A percentile compares a stretch with the other conserved stretches of the same genome.
phyloP scores from a whole-genome alignment of 2,797 vertebrate genomes.

The Peromyscus attwateri region DNA sequence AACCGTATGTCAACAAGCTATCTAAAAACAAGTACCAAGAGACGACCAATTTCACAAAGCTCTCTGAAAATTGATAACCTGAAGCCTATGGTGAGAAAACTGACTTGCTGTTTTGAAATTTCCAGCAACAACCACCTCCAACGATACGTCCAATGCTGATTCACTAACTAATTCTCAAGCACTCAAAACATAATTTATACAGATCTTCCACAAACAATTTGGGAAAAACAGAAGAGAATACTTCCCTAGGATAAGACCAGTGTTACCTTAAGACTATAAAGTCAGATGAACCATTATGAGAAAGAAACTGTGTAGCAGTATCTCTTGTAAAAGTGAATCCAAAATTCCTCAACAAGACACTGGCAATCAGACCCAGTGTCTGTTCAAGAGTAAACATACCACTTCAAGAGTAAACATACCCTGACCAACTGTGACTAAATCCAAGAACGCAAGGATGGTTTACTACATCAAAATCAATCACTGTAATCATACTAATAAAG shows the following conservation, averaged over 20 bases:
- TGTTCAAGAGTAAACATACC: not conserved
- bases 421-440: not conserved
- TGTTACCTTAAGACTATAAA: not conserved
- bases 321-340: not conserved
- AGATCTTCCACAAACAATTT: constrained; percentile 32
- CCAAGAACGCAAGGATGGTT: not conserved
- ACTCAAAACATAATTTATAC: constrained; percentile 23
- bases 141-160: not conserved
- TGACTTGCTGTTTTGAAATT: not conserved
- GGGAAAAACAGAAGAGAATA: not conserved
- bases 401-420: not conserved
- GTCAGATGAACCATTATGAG: not conserved
- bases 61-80: not conserved
- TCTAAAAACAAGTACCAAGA: constrained; percentile 3
- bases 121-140: not conserved
- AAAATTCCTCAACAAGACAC: constrained; percentile 5
- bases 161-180: not conserved
- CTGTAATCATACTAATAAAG: not conserved
- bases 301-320: not conserved
- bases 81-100: not conserved
- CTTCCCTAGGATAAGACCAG: not conserved
- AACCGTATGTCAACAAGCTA: constrained; percentile 30
- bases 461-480: constrained; percentile 23
- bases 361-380: not conserved
- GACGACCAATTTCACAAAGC: not conserved